A percentile compares a stretch with the other conserved stretches of the same genome.
Evolutionary conservation across 2,888 invertebrate genomes (phyloP).

Genomic region (Amblyjoppa proteus): DNA sequence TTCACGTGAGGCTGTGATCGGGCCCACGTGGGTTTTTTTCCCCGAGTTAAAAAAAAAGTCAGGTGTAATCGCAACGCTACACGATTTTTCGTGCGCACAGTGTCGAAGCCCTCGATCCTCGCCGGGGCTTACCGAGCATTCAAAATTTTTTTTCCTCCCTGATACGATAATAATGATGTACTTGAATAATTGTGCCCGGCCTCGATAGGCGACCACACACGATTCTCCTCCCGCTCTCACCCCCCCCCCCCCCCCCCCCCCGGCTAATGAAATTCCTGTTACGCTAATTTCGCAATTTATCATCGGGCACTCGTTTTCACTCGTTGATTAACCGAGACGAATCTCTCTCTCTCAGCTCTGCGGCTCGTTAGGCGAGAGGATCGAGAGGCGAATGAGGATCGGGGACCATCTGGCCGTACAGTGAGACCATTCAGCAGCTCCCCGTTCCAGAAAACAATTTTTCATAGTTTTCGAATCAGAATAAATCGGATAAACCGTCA

Average conservation of each 20-base stretch:
- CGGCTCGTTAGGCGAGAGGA: constrained; percentile 68
- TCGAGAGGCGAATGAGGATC: constrained; percentile 37
- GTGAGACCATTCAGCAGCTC: constrained; percentile 76
- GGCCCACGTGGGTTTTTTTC: constrained; percentile 16
- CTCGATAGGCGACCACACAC: constrained; percentile 41
- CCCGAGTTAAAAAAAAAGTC: background rate
- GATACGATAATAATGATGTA: background rate
- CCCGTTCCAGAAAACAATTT: constrained; percentile 5
- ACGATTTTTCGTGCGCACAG: constrained; percentile 17
- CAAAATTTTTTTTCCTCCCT: background rate
- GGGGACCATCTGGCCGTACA: constrained; percentile 77
- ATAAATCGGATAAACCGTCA: background rate
- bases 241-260: no score
- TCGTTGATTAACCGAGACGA: constrained; percentile 46
- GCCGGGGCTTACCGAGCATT: background rate
- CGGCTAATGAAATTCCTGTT: constrained; percentile 40
- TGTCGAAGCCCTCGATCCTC: constrained; percentile 10
- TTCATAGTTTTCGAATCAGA: constrained; percentile 1
- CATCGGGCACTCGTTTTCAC: constrained; percentile 31
- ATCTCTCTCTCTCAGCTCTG: constrained; percentile 24
- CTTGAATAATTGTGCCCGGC: constrained; percentile 9
- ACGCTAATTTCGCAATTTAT: constrained; percentile 43
- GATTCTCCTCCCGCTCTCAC: background rate
- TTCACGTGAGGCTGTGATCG: constrained; percentile 35
- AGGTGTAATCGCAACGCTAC: background rate